phyloP scores from a whole-genome alignment of 2,113 vertebrate species.

The Aegypius monachus region DNA sequence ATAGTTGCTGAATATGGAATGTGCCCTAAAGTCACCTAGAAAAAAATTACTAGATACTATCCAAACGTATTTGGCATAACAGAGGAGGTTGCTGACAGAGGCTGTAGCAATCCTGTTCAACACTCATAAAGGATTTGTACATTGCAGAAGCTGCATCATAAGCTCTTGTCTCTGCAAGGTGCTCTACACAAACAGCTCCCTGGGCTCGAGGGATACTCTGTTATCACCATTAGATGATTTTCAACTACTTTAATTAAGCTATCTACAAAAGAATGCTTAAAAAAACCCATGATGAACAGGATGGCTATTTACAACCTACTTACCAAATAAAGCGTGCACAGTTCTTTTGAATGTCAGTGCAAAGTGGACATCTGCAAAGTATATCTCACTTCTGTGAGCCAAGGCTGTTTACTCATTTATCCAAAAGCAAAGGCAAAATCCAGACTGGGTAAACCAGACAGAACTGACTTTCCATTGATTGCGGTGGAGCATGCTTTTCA shows the following conservation, averaged over 20 bases:
- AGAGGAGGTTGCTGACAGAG: not conserved
- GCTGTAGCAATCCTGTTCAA: not conserved
- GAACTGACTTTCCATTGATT: not conserved
- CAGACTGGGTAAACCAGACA: not conserved
- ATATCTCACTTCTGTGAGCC: not conserved
- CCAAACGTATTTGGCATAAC: accelerated
- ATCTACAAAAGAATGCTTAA: not conserved
- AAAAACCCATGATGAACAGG: not conserved
- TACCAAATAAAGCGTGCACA: not conserved
- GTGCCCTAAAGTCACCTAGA: not conserved
- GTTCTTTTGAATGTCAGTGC: not conserved
- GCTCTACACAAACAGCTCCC: not conserved
- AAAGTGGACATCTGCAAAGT: not conserved
- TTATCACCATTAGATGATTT: not conserved
- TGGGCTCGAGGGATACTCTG: not conserved
- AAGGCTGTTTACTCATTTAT: not conserved
- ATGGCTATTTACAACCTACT: not conserved
- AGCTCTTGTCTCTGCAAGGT: not conserved
- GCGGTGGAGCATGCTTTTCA: not conserved
- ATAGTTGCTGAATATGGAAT: not conserved
- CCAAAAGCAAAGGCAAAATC: not conserved
- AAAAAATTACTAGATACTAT: not conserved
- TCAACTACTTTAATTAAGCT: not conserved
- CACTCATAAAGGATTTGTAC: not conserved
- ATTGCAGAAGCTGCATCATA: not conserved